phyloP scores from a whole-genome alignment of 2,113 vertebrate genomes.

The Callithrix jacchus region DNA sequence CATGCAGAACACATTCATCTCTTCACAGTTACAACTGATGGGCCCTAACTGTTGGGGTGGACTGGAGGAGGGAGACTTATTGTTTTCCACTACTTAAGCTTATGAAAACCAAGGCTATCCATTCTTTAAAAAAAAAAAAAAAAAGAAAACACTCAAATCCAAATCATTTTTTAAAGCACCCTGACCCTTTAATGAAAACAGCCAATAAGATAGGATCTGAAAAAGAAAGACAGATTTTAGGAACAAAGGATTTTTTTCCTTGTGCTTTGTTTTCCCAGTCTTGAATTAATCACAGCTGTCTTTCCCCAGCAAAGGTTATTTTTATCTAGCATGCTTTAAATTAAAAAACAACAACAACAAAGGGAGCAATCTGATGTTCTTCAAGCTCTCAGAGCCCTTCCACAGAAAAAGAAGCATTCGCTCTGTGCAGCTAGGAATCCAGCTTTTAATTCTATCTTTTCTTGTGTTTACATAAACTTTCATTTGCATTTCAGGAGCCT shows the following conservation, averaged over 20 bases:
- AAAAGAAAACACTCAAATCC: background rate
- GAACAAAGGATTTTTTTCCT: background rate
- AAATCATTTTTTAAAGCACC: slow-evolving; percentile 51
- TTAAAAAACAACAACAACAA: slow-evolving; percentile 62
- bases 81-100: background rate
- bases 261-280: slow-evolving; percentile 58
- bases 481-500: slow-evolving; percentile 83
- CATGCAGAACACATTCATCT: background rate
- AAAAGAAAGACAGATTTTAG: slow-evolving; percentile 38
- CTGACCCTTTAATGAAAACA: slow-evolving; percentile 63
- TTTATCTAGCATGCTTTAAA: slow-evolving; percentile 66
- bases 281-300: slow-evolving; percentile 76
- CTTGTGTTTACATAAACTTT: slow-evolving; percentile 85
- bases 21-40: background rate
- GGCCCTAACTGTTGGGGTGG: slow-evolving; percentile 38
- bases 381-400: slow-evolving; percentile 63
- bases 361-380: slow-evolving; percentile 57
- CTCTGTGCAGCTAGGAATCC: slow-evolving; percentile 56
- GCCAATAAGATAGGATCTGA: slow-evolving; percentile 48
- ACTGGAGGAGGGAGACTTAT: background rate
- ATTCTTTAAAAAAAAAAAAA: background rate
- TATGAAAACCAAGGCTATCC: slow-evolving; percentile 45
- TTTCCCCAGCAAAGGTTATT: slow-evolving; percentile 68
- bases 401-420: slow-evolving; percentile 54
- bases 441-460: slow-evolving; percentile 80